Base-by-base conservation (phyloP, 2,888 invertebrate genomes). In the Pollenia angustigena region DNA sequence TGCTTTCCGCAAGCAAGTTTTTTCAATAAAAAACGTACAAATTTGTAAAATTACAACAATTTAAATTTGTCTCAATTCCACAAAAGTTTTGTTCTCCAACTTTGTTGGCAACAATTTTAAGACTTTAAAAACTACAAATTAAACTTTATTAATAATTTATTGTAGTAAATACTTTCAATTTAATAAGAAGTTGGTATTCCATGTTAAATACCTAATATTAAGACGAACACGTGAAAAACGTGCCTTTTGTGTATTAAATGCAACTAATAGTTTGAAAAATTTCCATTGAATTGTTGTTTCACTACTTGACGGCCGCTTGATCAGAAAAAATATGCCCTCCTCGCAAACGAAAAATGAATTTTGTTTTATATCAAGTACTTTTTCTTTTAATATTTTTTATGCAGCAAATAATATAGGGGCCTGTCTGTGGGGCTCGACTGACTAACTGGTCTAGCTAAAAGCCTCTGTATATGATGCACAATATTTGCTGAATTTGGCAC, bases 381-480 rank as follows among this genome's bases (percentile, higher is more conserved):
- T 23, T 62, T 74, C 8, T 23, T 72, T 48, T 54, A 0, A 44
- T 2, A 10, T 14, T 44, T 18, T 4, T 81, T 60, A 46, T 69
- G 46, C 52, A 68, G 66, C 4, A 74, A 52, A 11, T 64, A 82
- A 58, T 83, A 76, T 62, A 78, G 84, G 87, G 87, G 87, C 87
- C 78, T 79, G 87, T 74, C 87, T 78, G 40, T 87, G 87, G 83
- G 87, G 87, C 87, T 84, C 87, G 87, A 69, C 85, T 62, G 58
- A 71, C 69, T 56, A 60, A 79, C 72, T 54, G 52, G 76, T 76
- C 54, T 69, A 60, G 44, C 18, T 56, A 64, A 64, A 62, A 62
- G 0, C 1, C 32, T 46, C 23, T 54, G 11, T 32, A 32, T 10
- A 52, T 46, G 40, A 32, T 32, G 32, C 6, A 32, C 4, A 40